Evolutionary conservation across 2,797 vertebrate species (phyloP).

Genomic region (Bothrops alternatus): DNA sequence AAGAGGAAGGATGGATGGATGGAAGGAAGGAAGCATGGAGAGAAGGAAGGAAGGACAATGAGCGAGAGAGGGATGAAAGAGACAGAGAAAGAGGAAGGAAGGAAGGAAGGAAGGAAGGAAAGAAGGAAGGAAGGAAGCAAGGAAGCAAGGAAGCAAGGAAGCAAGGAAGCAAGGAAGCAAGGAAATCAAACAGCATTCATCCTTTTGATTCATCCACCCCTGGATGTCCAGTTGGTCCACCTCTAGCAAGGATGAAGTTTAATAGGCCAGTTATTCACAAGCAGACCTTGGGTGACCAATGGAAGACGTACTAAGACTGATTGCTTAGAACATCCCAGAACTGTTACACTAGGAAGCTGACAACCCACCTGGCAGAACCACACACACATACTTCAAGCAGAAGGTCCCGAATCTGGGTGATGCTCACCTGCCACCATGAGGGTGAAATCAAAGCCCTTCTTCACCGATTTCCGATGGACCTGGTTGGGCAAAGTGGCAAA

Average conservation of each 20-base stretch:
- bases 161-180: too few species aligned
- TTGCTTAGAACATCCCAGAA: background rate
- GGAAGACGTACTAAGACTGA: background rate
- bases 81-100: background rate
- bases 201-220: background rate
- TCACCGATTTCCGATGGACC: constrained; percentile 94
- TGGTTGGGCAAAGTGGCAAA: constrained; percentile 95
- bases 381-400: background rate
- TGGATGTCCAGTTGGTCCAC: background rate
- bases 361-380: background rate
- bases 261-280: background rate
- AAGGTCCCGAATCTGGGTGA: background rate
- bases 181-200: background rate
- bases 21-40: too few species aligned
- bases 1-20: too few species aligned
- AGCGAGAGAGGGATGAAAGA: too few species aligned
- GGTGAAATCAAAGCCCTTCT: constrained; percentile 96
- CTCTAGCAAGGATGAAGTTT: background rate
- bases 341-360: background rate
- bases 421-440: constrained; percentile 94
- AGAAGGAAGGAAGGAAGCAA: background rate
- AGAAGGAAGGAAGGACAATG: too few species aligned
- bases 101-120: background rate
- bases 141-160: too few species aligned
- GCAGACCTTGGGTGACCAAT: background rate